These are phyloP conservation scores for Agapornis roseicollis DNA, from an alignment of 2,113 vertebrate species.

Conservation along the genomic window DNA sequence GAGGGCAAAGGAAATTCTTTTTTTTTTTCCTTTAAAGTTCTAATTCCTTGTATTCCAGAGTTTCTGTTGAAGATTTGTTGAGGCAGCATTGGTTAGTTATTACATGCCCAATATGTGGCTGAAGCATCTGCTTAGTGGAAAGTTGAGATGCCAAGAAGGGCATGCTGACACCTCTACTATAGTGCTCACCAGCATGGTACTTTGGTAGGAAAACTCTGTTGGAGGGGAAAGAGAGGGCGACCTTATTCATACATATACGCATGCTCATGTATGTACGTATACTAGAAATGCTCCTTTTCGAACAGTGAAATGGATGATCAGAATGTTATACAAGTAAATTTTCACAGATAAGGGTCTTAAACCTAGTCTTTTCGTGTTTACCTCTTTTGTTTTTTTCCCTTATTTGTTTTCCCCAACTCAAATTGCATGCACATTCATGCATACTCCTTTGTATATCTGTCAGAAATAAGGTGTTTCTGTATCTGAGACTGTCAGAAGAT, in stretches of 20 bases:
- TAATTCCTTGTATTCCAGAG: background rate
- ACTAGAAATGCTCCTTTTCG: background rate
- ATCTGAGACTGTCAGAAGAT: background rate
- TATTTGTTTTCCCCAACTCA: background rate
- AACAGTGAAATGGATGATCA: background rate
- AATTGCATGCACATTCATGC: too few relatives aligned
- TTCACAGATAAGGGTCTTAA: background rate
- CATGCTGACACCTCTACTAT: background rate
- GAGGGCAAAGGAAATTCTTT: background rate
- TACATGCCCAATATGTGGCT: background rate
- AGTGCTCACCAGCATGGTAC: background rate
- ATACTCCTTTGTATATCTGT: background rate
- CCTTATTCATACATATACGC: background rate
- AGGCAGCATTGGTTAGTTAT: background rate
- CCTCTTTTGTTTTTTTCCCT: background rate
- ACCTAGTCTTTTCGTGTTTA: fast-evolving
- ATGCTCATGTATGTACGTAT: background rate
- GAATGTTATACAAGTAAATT: background rate
- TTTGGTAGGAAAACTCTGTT: background rate
- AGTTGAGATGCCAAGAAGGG: background rate
- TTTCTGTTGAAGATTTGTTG: background rate
- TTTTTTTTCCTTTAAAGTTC: background rate
- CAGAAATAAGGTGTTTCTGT: background rate
- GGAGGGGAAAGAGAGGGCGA: background rate
- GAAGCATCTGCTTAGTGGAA: background rate